Base-by-base conservation (phyloP, 2,888 invertebrate species). In the Schizotus pectinicornis region DNA sequence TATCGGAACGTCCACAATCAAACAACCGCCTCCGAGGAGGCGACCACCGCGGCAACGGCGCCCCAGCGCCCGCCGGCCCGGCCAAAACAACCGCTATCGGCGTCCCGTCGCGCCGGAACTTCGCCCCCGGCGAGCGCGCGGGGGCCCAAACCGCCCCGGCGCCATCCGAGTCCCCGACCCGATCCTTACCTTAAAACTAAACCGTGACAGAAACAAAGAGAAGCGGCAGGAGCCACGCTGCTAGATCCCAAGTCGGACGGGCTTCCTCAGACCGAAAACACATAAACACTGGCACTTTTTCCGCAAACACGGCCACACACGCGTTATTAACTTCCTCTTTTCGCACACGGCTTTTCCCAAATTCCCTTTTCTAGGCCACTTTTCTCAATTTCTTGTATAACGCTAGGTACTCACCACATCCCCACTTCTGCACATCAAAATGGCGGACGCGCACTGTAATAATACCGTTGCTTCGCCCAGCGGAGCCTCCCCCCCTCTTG, bases 191-290 rank as follows among this genome's bases (percentile, higher is more conserved):
- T 79, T 77, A 72, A 68, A 74, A 67, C 62, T 68, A 70, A 74
- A 73, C 68, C 63, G 69, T 74, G 75, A 74, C 74, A 77, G 79
- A 78, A 79, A 79, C 79, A 80, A 80, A 80, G 79, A 77, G 77
- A 78, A 77, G 78, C 79, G 73, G 75, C 74, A 70, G 73, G 69
- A 79, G 80, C 80, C 80, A 80, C 80, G 80, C 80, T 80, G 80
- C 71, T 79, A 74, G 71, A 55, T 56, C 64, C 59, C 59, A 59
- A 59, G 50, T 56, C 51, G 59, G 51, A 38, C 60, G 47, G 38
- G 45, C 43, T 75, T 72, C 74, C 74, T 74, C 74, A 67, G 68
- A 68, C 67, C 64, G 66, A 72, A 73, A 72, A 74, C 71, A 76
- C 78, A 74, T 64, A 74, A 74, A 76, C 75, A 74, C 73, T 64